Percentiles rank a stretch among this genome's conserved stretches.
These are phyloP conservation scores for Nesoenas mayeri DNA, from an alignment of 2,113 vertebrate genomes.

Conservation along the genomic window DNA sequence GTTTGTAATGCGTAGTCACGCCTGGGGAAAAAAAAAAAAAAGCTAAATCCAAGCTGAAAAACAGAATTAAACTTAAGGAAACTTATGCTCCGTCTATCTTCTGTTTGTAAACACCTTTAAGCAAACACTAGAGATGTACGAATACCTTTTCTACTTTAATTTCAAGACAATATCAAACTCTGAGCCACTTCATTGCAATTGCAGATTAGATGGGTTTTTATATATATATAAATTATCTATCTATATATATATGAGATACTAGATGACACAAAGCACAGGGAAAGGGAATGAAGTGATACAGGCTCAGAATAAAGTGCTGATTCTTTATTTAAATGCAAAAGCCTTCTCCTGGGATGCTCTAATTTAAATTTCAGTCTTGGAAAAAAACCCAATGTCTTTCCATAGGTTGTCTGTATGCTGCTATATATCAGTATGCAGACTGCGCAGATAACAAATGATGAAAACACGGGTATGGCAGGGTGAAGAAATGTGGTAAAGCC, in stretches of 20 bases:
- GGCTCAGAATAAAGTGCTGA: constrained; percentile 27
- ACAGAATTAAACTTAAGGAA: background rate
- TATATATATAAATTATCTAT: background rate
- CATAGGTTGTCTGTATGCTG: background rate
- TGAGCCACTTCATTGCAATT: background rate
- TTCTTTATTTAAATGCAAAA: constrained; percentile 48
- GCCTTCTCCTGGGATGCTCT: background rate
- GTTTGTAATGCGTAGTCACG: background rate
- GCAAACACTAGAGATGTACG: constrained; percentile 38
- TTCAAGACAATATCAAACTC: constrained; percentile 32
- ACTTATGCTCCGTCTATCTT: background rate
- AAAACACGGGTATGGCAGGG: background rate
- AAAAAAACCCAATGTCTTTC: background rate
- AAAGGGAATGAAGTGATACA: background rate
- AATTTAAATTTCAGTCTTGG: constrained; percentile 31
- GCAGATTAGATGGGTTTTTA: constrained; percentile 2
- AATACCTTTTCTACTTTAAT: constrained; percentile 30
- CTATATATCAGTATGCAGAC: background rate
- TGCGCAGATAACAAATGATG: background rate
- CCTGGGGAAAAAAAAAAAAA: background rate
- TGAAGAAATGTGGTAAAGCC: background rate
- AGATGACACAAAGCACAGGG: constrained; percentile 29
- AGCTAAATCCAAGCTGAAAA: background rate
- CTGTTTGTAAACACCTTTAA: constrained; percentile 55
- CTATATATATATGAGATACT: constrained; percentile 2